A percentile compares a stretch with the other conserved stretches of the same genome.
Evolutionary conservation across 2,888 invertebrate genomes (phyloP).

Genomic region (Catonia carolina): DNA sequence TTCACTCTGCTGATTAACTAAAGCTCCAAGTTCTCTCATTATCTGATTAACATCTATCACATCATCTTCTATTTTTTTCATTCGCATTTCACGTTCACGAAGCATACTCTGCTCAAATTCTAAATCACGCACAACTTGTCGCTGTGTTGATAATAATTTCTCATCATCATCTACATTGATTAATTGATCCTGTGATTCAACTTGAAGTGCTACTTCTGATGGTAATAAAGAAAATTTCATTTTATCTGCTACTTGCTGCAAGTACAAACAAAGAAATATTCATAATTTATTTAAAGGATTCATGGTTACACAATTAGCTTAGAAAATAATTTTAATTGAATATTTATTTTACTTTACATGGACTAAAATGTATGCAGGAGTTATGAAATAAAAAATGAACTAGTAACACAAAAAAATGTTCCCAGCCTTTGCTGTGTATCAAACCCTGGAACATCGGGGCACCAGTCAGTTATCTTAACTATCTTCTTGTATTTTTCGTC

Average conservation of each 20-base stretch:
- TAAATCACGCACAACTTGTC: conserved; percentile 43
- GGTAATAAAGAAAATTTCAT: conserved; percentile 57
- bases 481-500: too few species aligned
- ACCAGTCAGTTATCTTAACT: too few species aligned
- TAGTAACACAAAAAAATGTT: too few species aligned
- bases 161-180: conserved; percentile 43
- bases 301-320: conserved; percentile 13
- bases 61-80: conserved; percentile 72
- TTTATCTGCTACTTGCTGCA: conserved; percentile 57
- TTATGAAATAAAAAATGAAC: too few species aligned
- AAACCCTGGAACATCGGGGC: too few species aligned
- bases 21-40: conserved; percentile 64
- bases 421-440: too few species aligned
- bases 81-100: conserved; percentile 67
- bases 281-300: background rate
- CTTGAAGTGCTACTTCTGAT: conserved; percentile 36
- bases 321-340: conserved; percentile 8
- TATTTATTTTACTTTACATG: background rate
- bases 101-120: conserved; percentile 67
- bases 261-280: conserved; percentile 21
- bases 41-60: conserved; percentile 78
- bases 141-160: conserved; percentile 39
- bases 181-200: conserved; percentile 39
- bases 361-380: background rate
- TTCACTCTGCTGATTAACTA: conserved; percentile 66